Percentiles rank a stretch among this genome's conserved stretches.
phyloP scores from a whole-genome alignment of 2,888 invertebrate genomes.

The Nycteola revayana region DNA sequence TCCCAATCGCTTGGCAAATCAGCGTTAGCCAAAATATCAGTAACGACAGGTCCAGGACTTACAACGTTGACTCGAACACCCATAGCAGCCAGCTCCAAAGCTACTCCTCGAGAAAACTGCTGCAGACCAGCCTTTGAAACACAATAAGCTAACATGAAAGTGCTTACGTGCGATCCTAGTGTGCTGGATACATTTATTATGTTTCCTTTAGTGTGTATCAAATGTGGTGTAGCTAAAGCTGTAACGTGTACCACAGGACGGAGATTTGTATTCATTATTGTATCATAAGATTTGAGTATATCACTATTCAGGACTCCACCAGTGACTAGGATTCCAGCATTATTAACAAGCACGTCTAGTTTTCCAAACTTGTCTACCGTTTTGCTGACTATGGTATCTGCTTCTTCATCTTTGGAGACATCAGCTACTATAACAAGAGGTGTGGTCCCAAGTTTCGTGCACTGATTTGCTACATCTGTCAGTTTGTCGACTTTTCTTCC shows the following conservation, averaged over 20 bases:
- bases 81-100: conserved; percentile 82
- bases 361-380: conserved; percentile 40
- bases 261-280: conserved; percentile 40
- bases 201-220: conserved; percentile 41
- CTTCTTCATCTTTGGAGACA: conserved; percentile 38
- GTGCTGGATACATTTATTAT: conserved; percentile 51
- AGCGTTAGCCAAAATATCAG: conserved; percentile 20
- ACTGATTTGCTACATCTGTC: conserved; percentile 24
- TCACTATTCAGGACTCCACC: conserved; percentile 29
- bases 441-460: conserved; percentile 25
- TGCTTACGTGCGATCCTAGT: too few relatives aligned
- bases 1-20: neutral
- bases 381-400: conserved; percentile 27
- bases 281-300: conserved; percentile 38
- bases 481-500: conserved; percentile 41
- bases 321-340: conserved; percentile 14
- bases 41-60: conserved; percentile 86
- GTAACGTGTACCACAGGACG: conserved; percentile 38
- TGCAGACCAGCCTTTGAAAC: conserved; percentile 89
- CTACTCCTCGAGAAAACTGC: conserved; percentile 86
- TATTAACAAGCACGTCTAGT: conserved; percentile 39
- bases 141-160: too few relatives aligned
- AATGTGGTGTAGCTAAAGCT: conserved; percentile 36
- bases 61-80: conserved; percentile 85
- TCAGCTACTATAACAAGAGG: conserved; percentile 40